phyloP scores from a whole-genome alignment of 2,113 vertebrate species.

The Apus apus region DNA sequence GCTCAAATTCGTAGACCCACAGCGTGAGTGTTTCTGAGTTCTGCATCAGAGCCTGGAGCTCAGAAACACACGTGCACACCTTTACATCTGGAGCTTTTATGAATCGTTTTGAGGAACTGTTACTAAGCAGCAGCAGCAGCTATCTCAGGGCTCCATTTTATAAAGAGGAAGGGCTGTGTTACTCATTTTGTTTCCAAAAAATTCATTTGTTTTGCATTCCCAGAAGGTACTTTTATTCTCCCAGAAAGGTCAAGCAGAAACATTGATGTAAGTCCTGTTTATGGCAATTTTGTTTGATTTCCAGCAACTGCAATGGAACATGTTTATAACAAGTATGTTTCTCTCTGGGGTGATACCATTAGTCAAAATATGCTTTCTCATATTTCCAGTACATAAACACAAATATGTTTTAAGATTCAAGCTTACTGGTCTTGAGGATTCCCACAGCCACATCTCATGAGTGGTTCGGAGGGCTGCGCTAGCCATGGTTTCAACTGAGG shows the following conservation, averaged over 20 bases:
- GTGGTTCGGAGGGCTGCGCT: slow-evolving; percentile 3
- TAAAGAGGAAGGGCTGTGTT: slow-evolving; percentile 51
- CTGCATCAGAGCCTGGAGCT: slow-evolving; percentile 15
- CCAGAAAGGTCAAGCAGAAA: slow-evolving; percentile 72
- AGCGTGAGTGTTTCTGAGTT: slow-evolving; percentile 25
- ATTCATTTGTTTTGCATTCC: slow-evolving; percentile 64
- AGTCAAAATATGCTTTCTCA: slow-evolving; percentile 76
- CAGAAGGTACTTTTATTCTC: slow-evolving; percentile 70
- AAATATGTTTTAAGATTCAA: slow-evolving; percentile 57
- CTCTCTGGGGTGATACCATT: slow-evolving; percentile 67
- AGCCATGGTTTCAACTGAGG: slow-evolving; percentile 36
- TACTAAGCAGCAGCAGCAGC: slow-evolving; percentile 58
- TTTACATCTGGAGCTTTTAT: slow-evolving; percentile 61
- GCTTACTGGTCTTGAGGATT: slow-evolving; percentile 65
- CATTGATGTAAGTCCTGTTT: slow-evolving; percentile 74
- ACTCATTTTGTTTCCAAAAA: slow-evolving; percentile 68
- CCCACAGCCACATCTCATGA: slow-evolving; percentile 59
- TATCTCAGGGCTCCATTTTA: slow-evolving; percentile 48
- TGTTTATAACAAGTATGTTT: slow-evolving; percentile 73
- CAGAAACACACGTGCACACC: slow-evolving; percentile 31
- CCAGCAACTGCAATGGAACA: slow-evolving; percentile 73
- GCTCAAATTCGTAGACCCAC: neutral
- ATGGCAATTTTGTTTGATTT: slow-evolving; percentile 64
- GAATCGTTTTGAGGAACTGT: slow-evolving; percentile 31
- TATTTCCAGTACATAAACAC: slow-evolving; percentile 74